Evolutionary conservation across 64 coral and sea anemone genomes (phyloP).

Genomic region (Orbicella faveolata): DNA sequence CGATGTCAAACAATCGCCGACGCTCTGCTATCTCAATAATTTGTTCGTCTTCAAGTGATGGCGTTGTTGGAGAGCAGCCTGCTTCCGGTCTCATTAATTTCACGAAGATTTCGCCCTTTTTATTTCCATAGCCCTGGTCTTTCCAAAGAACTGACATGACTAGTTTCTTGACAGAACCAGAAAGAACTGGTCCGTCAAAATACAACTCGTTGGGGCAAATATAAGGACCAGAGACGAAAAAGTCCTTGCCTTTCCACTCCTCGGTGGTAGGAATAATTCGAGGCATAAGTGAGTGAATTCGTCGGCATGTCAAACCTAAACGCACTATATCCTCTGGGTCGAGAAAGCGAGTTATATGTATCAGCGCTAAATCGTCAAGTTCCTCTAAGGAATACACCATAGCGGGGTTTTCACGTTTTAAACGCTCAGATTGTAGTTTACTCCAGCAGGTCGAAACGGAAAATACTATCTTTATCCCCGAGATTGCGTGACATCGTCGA

Average conservation of each 20-base stretch:
- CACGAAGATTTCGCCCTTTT: slow-evolving; percentile 59
- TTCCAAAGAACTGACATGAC: slow-evolving; percentile 36
- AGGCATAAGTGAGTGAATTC: slow-evolving; percentile 40
- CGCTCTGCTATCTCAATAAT: slow-evolving; percentile 25
- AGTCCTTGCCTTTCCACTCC: slow-evolving; percentile 32
- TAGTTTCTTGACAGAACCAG: neutral
- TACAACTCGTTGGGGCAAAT: slow-evolving; percentile 45
- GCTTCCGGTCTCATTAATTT: slow-evolving; percentile 41
- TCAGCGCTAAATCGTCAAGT: slow-evolving; percentile 32
- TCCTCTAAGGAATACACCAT: slow-evolving; percentile 20
- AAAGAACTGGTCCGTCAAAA: slow-evolving; percentile 50
- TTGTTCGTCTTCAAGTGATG: too few species aligned
- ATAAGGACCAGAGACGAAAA: slow-evolving; percentile 32
- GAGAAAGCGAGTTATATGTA: slow-evolving; percentile 48
- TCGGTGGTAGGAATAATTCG: neutral
- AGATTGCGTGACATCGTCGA: too few species aligned
- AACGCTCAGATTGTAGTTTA: too few species aligned
- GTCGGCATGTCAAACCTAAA: slow-evolving; percentile 19
- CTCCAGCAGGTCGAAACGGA: too few species aligned
- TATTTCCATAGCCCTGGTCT: slow-evolving; percentile 67
- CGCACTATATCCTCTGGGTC: slow-evolving; percentile 53
- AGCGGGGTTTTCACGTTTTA: too few species aligned
- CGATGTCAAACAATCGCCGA: slow-evolving; percentile 62
- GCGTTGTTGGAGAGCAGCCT: neutral
- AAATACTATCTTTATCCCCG: too few species aligned